These are phyloP conservation scores for Ivindomyrus marchei DNA, from an alignment of 2,113 vertebrate species.

Conservation along the genomic window DNA sequence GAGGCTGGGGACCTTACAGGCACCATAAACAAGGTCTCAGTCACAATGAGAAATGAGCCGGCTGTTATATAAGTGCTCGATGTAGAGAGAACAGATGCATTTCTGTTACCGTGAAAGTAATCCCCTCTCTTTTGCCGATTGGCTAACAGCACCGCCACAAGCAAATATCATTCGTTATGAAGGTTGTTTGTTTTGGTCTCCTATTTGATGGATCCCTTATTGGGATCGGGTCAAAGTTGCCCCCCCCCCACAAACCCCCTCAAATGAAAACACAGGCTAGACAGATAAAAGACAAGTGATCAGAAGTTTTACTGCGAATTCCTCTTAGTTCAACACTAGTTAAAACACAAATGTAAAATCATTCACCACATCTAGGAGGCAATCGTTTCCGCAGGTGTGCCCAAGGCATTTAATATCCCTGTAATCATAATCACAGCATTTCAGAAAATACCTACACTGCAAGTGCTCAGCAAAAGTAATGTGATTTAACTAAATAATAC, in stretches of 20 bases:
- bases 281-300: background rate
- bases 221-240: background rate
- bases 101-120: constrained; percentile 16
- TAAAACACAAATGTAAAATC: background rate
- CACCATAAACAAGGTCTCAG: constrained; percentile 13
- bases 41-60: constrained; percentile 15
- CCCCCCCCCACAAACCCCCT: background rate
- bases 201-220: background rate
- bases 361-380: background rate
- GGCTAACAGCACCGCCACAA: background rate
- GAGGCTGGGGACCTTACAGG: constrained; percentile 24
- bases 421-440: background rate
- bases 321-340: background rate
- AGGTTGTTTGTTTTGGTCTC: constrained; percentile 6
- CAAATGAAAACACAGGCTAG: background rate
- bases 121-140: background rate
- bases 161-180: constrained; percentile 4
- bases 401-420: background rate
- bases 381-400: background rate
- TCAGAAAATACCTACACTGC: background rate
- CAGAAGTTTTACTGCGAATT: background rate
- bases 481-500: background rate
- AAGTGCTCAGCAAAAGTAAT: background rate
- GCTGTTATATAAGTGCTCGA: background rate
- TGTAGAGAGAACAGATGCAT: background rate